These are phyloP conservation scores for Albula goreensis DNA, from an alignment of 2,113 vertebrate species.

Conservation along the genomic window DNA sequence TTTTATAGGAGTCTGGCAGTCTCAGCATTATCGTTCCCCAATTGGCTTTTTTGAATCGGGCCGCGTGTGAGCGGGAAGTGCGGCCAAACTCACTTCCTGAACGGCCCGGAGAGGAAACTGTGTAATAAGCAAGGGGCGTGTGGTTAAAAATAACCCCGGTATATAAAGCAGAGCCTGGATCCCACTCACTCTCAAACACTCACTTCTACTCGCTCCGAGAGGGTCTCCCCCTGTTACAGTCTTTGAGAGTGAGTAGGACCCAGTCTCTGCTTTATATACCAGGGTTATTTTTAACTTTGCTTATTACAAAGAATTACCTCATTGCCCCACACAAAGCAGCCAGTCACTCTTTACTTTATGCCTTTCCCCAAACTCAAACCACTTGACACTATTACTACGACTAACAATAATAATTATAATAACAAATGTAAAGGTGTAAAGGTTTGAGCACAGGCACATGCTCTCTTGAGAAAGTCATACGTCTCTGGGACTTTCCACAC, in stretches of 20 bases:
- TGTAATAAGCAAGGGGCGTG: conserved; percentile 84
- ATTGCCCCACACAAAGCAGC: too few relatives aligned
- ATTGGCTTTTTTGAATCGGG: conserved; percentile 75
- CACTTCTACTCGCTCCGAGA: conserved; percentile 51
- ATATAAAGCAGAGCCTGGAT: conserved; percentile 84
- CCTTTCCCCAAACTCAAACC: too few relatives aligned
- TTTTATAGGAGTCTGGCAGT: conserved; percentile 53
- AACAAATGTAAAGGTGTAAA: too few relatives aligned
- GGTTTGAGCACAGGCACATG: too few relatives aligned
- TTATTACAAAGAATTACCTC: conserved; percentile 71
- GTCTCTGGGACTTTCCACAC: too few relatives aligned
- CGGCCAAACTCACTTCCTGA: conserved; percentile 91
- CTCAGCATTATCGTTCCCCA: conserved; percentile 85
- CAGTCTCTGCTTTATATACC: conserved; percentile 84
- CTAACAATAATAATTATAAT: too few relatives aligned
- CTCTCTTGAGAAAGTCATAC: too few relatives aligned
- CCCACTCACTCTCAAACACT: conserved; percentile 71
- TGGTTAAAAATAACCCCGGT: conserved; percentile 95
- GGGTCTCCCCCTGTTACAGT: conserved; percentile 44
- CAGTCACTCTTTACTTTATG: too few relatives aligned
- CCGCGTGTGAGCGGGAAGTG: conserved; percentile 84
- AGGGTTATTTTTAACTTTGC: conserved; percentile 95
- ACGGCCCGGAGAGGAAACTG: conserved; percentile 80
- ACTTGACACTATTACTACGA: too few relatives aligned
- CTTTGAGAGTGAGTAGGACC: conserved; percentile 58